Base-by-base conservation (phyloP, 2,797 vertebrate species). In the Pagetopsis macropterus region DNA sequence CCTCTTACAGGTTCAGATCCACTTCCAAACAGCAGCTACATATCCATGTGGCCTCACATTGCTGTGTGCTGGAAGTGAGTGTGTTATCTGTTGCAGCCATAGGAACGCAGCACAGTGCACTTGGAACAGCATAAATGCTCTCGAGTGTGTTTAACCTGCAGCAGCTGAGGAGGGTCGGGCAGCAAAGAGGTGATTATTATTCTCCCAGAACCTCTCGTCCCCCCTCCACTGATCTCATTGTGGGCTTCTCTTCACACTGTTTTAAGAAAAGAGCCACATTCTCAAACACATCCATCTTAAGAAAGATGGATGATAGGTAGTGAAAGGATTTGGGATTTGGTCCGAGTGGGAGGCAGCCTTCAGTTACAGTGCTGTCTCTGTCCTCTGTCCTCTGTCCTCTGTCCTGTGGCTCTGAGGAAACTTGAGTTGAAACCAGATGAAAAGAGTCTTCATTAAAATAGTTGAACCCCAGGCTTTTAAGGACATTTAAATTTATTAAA, bases 141-240 rank as follows among this genome's bases (percentile, higher is more conserved):
- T 46, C 16, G 1, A 46, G 33, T 57, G 21, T 58, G 45, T 65
- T 59, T 59, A 14, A 73, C 45, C 14, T 52, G 56, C 31, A 55
- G 2, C 19, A 72, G 45, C 37, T 31, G 27, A 41, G 62, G 57
- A 43, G 52, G 56, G 52, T 27, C 21, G 43, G 60, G 17, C 52
- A 2, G 33, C 33, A 27, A 11, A 19, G 31, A 4, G 41, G 40
- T 58, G 65, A 6, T 50, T 40, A 9, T 37, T 37, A 37, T 37
- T 37, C 58, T 60, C 56, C n/a, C n/a, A n/a, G n/a, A n/a, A n/a
- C n/a, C n/a, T n/a, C n/a, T n/a, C n/a, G n/a, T n/a, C n/a, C n/a
- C n/a, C n/a, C n/a, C 64, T 46, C 64, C 43, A 46, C n/a, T 27
- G 55, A 54, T 54, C 31, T 65, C 45, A 51, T 45, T 33, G 45